Conservation (phyloP, 2,797 vertebrate genomes). For the Scomberomorus guttatus region DNA sequence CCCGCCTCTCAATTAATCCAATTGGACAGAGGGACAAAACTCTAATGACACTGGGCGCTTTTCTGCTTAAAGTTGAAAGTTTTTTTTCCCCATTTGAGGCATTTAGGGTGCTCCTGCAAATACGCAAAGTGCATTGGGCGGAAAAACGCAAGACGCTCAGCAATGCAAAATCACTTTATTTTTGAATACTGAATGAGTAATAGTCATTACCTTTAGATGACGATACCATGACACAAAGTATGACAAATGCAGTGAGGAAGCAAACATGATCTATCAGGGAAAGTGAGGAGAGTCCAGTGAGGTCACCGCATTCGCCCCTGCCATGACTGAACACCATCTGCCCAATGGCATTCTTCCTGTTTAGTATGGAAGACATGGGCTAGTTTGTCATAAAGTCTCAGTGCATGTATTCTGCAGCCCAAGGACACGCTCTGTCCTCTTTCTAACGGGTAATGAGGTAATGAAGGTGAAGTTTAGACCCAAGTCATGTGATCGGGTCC, state of each 20-base stretch:
- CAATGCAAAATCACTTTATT: not conserved
- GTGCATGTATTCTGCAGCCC: constrained; percentile 24
- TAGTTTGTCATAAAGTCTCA: constrained; percentile 51
- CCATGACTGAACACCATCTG: constrained; percentile 63
- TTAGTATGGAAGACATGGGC: constrained; percentile 62
- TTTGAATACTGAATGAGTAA: not conserved
- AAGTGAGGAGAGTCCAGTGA: constrained; percentile 9
- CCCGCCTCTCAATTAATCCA: too few species aligned
- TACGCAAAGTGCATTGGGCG: too few species aligned
- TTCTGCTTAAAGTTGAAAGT: too few species aligned
- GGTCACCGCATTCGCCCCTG: constrained; percentile 11
- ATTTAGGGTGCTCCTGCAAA: too few species aligned
- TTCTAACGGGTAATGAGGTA: constrained; percentile 44
- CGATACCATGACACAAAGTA: constrained; percentile 14
- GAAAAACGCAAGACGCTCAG: too few species aligned
- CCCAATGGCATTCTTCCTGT: constrained; percentile 39
- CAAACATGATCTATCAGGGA: constrained; percentile 21
- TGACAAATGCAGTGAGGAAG: constrained; percentile 5
- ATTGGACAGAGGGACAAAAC: too few species aligned
- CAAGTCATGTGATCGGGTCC: constrained; percentile 35
- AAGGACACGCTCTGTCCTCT: constrained; percentile 38
- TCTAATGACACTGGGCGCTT: too few species aligned
- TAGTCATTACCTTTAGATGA: constrained; percentile 2
- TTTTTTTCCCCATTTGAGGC: too few species aligned
- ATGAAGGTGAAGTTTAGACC: constrained; percentile 50